Evolutionary conservation across 2,888 invertebrate genomes (phyloP).

Genomic region (Synanthedon andrenaeformis): DNA sequence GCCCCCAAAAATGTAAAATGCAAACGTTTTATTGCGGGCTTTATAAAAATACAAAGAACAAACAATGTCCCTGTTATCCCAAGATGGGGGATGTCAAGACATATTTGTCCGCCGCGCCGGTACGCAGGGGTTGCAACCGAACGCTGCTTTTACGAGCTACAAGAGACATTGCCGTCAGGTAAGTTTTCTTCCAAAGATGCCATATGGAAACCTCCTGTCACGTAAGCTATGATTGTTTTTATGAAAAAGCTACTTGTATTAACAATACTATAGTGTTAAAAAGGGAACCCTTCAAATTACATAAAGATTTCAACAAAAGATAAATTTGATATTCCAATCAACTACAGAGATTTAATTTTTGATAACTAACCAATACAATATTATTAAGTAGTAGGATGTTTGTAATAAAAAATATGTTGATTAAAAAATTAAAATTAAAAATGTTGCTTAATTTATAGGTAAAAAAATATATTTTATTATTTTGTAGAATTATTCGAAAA

Average conservation of each 20-base stretch:
- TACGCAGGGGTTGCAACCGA: constrained; percentile 25
- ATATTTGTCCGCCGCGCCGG: constrained; percentile 42
- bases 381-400: too few relatives aligned
- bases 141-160: constrained; percentile 28
- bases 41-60: constrained; percentile 64
- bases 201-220: background rate
- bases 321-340: constrained; percentile 62
- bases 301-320: constrained; percentile 58
- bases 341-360: constrained; percentile 65
- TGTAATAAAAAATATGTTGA: too few relatives aligned
- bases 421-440: too few relatives aligned
- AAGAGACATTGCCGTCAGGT: constrained; percentile 18
- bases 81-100: constrained; percentile 49
- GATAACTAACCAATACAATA: constrained; percentile 37
- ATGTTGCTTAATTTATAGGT: too few relatives aligned
- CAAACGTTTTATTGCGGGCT: constrained; percentile 67
- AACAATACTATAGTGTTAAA: constrained; percentile 17
- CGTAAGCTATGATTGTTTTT: too few relatives aligned
- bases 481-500: too few relatives aligned
- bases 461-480: too few relatives aligned
- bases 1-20: constrained; percentile 65
- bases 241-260: too few relatives aligned
- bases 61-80: constrained; percentile 58
- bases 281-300: constrained; percentile 43
- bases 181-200: constrained; percentile 7